Percentiles rank a stretch among this genome's conserved stretches.
Evolutionary conservation across 2,113 vertebrate genomes (phyloP).

Genomic region (Gorilla gorilla): DNA sequence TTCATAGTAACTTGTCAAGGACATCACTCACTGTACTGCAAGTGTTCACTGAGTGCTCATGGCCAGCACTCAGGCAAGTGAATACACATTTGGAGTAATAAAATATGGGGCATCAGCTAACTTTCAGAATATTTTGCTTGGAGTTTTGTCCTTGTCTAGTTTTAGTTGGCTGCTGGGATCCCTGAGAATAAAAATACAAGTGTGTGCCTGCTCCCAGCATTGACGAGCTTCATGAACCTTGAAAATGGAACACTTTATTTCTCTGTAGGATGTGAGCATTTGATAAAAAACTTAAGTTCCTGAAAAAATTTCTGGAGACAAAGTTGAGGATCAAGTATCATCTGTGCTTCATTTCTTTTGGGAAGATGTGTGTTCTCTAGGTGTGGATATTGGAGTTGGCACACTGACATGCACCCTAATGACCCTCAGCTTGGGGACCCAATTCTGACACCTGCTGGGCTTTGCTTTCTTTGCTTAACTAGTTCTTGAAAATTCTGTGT

Average conservation of each 20-base stretch:
- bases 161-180: background rate
- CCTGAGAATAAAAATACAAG: background rate
- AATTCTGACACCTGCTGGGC: background rate
- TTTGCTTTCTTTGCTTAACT: background rate
- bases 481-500: background rate
- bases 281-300: background rate
- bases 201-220: background rate
- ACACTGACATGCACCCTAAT: accelerated
- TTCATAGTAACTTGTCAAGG: background rate
- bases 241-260: background rate
- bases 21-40: accelerated
- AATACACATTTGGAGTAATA: background rate
- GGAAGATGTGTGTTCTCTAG: background rate
- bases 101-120: background rate
- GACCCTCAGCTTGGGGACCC: background rate
- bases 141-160: background rate
- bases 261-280: background rate
- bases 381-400: background rate
- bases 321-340: background rate
- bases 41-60: background rate
- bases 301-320: background rate
- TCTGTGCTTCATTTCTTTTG: background rate
- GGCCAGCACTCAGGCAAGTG: background rate
- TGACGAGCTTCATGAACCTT: background rate
- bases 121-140: background rate